These are phyloP conservation scores for Drosophila pseudotakahashii DNA, from an alignment of 2,888 invertebrate genomes.

Conservation along the genomic window DNA sequence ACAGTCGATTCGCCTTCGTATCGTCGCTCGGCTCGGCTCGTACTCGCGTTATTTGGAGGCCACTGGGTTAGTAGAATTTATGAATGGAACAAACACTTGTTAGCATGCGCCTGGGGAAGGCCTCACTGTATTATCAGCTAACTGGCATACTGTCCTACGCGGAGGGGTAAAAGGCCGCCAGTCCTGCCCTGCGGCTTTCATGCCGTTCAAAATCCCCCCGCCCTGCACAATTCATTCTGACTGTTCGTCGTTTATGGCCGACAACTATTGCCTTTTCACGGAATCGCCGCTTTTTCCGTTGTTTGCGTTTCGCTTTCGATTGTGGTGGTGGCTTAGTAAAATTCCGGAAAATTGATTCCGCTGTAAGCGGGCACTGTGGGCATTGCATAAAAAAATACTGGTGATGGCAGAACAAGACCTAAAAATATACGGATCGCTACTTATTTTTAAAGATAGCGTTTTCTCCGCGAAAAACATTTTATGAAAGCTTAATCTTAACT, in stretches of 20 bases:
- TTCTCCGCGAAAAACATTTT: no score
- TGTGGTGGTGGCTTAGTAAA: conserved; percentile 9
- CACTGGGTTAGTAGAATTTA: conserved; percentile 66
- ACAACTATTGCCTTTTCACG: conserved; percentile 24
- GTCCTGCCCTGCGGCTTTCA: neutral
- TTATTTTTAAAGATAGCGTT: no score
- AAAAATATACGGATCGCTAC: neutral
- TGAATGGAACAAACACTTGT: conserved; percentile 81
- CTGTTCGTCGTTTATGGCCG: conserved; percentile 9
- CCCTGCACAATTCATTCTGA: conserved; percentile 11
- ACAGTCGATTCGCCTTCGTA: conserved; percentile 6
- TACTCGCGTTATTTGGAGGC: conserved; percentile 27
- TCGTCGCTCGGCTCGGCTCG: conserved; percentile 8
- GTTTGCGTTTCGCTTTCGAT: conserved; percentile 12
- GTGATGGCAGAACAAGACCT: neutral
- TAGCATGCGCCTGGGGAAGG: conserved; percentile 58
- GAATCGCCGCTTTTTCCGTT: neutral
- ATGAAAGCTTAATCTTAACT: no score
- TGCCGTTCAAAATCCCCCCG: no score
- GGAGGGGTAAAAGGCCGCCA: conserved; percentile 4
- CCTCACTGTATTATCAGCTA: conserved; percentile 10
- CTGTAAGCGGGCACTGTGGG: neutral
- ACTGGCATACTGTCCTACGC: conserved; percentile 1
- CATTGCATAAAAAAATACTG: conserved; percentile 6
- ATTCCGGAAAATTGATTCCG: conserved; percentile 27